Percentiles rank a stretch among this genome's conserved stretches.
phyloP scores from a whole-genome alignment of 92 coral and sea anemone genomes.

The Porites cylindrica region DNA sequence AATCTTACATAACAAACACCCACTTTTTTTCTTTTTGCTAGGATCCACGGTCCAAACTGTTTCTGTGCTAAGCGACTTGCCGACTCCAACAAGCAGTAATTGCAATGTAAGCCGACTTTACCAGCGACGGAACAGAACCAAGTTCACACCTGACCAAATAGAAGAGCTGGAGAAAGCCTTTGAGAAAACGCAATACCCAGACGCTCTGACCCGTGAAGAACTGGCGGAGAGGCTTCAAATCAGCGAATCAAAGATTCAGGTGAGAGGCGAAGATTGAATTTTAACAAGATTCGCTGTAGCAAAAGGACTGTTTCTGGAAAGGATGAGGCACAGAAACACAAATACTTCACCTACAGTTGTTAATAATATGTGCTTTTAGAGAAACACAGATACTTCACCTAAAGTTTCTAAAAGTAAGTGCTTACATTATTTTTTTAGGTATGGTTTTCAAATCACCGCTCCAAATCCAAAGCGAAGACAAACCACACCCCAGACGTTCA shows the following conservation, averaged over 20 bases:
- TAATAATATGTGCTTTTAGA: neutral
- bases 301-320: neutral
- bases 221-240: conserved; percentile 81
- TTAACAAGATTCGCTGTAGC: too few species aligned
- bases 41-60: conserved; percentile 11
- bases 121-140: conserved; percentile 90
- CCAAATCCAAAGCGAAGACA: conserved; percentile 74
- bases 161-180: conserved; percentile 86
- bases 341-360: neutral
- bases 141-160: conserved; percentile 79
- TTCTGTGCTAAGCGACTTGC: conserved; percentile 36
- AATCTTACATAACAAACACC: neutral
- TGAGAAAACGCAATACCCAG: conserved; percentile 84
- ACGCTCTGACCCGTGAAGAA: conserved; percentile 81
- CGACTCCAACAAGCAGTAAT: conserved; percentile 16
- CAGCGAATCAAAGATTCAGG: conserved; percentile 90
- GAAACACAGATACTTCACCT: neutral
- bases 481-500: conserved; percentile 39
- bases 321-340: neutral
- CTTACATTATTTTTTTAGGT: conserved; percentile 53
- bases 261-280: neutral
- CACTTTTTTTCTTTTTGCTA: neutral
- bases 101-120: conserved; percentile 46
- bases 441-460: conserved; percentile 91
- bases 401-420: neutral